A percentile compares a stretch with the other conserved stretches of the same genome.
Evolutionary conservation across 2,888 invertebrate genomes (phyloP).

Genomic region (Acheta domesticus): DNA sequence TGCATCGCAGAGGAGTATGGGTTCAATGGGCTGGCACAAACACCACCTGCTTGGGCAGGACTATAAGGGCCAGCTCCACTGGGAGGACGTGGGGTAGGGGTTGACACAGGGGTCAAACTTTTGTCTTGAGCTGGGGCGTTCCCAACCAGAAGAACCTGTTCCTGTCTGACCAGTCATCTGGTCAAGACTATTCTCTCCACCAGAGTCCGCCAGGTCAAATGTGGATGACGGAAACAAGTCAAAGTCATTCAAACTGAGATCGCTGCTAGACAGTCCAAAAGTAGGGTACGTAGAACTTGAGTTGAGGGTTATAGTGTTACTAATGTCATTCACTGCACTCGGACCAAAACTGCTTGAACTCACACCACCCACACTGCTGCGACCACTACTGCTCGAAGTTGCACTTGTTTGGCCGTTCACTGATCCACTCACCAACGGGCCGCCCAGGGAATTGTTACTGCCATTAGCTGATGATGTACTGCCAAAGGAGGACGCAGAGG

Average conservation of each 20-base stretch:
- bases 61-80: conserved; percentile 50
- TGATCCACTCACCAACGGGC: conserved; percentile 38
- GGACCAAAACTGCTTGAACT: conserved; percentile 43
- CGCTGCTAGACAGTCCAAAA: conserved; percentile 47
- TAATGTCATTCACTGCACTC: conserved; percentile 24
- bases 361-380: conserved; percentile 45
- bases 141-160: conserved; percentile 41
- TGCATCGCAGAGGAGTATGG: conserved; percentile 48
- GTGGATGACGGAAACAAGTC: conserved; percentile 63
- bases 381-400: conserved; percentile 38
- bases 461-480: conserved; percentile 31
- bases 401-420: conserved; percentile 32
- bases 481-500: conserved; percentile 23
- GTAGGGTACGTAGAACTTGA: conserved; percentile 29
- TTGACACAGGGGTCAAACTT: conserved; percentile 59
- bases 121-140: conserved; percentile 61
- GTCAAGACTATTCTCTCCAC: conserved; percentile 30
- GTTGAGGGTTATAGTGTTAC: conserved; percentile 31
- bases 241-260: conserved; percentile 57
- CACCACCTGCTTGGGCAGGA: conserved; percentile 43
- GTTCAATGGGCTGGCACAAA: conserved; percentile 47
- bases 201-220: conserved; percentile 49
- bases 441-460: conserved; percentile 38
- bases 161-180: conserved; percentile 46
- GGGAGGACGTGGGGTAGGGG: conserved; percentile 59